phyloP scores from a whole-genome alignment of 2,888 invertebrate genomes.

The Sicus ferrugineus region DNA sequence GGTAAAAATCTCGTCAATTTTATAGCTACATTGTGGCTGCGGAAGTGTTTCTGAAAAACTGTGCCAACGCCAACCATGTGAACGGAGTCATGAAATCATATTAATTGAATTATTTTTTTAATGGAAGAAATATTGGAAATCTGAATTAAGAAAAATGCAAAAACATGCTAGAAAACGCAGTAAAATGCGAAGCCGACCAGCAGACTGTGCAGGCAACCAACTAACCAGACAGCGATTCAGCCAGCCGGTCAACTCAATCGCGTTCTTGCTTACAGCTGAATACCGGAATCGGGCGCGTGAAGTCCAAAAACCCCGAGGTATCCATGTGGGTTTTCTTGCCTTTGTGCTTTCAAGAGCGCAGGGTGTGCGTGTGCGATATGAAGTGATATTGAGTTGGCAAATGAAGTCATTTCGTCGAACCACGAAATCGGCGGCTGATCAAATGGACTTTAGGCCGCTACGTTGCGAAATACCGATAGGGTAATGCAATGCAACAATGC shows the following conservation, averaged over 20 bases:
- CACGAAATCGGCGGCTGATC: not conserved
- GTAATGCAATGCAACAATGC: no score
- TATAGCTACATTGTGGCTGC: not conserved
- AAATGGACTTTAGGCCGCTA: not conserved
- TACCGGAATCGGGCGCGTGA: not conserved
- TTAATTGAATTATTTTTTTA: conserved; percentile 31
- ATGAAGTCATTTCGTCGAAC: conserved; percentile 19
- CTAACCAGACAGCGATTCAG: not conserved
- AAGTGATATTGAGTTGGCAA: conserved; percentile 17
- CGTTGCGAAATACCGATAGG: not conserved
- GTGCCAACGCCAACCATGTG: not conserved
- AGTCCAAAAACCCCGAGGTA: not conserved
- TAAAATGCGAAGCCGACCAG: not conserved
- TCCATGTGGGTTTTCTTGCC: not conserved
- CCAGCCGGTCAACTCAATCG: conserved; percentile 11
- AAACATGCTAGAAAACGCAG: conserved; percentile 11
- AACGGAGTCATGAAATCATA: conserved; percentile 23
- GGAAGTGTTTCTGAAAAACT: no score
- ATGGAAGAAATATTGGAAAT: not conserved
- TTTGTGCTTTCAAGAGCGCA: not conserved
- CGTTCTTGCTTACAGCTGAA: not conserved
- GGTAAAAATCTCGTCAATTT: conserved; percentile 21
- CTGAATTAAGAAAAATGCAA: not conserved
- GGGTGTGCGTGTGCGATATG: not conserved
- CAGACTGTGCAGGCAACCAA: not conserved